phyloP scores from a whole-genome alignment of 2,888 invertebrate species.

The Platerodrilus igneus region DNA sequence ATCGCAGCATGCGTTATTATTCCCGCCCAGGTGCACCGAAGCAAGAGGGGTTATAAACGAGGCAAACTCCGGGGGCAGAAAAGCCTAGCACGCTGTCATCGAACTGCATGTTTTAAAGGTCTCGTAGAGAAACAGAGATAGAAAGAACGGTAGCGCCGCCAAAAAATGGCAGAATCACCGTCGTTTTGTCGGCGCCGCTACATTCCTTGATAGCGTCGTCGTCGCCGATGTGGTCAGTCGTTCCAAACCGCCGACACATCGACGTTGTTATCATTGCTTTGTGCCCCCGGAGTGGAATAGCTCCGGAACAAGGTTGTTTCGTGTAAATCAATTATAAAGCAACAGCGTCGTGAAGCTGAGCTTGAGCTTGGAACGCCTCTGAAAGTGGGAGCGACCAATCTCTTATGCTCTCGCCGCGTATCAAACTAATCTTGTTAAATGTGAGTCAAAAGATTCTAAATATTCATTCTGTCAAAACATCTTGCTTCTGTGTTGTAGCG shows the following conservation, averaged over 20 bases:
- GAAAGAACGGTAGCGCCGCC: slow-evolving; percentile 33
- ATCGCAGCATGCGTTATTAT: slow-evolving; percentile 34
- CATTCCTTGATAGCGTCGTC: slow-evolving; percentile 58
- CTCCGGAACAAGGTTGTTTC: slow-evolving; percentile 43
- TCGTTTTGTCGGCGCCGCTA: slow-evolving; percentile 37
- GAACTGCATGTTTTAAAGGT: too few species aligned
- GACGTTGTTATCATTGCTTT: slow-evolving; percentile 26
- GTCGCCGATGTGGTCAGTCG: slow-evolving; percentile 54
- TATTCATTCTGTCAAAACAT: slow-evolving; percentile 50
- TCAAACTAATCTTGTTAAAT: slow-evolving; percentile 47
- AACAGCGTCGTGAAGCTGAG: slow-evolving; percentile 48
- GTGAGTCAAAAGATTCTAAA: slow-evolving; percentile 47
- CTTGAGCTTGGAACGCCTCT: slow-evolving; percentile 45
- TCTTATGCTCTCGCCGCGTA: slow-evolving; percentile 47
- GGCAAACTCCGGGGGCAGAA: slow-evolving; percentile 35
- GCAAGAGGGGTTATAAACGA: slow-evolving; percentile 41
- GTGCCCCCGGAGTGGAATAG: slow-evolving; percentile 21
- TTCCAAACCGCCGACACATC: slow-evolving; percentile 49
- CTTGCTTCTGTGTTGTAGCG: slow-evolving; percentile 42
- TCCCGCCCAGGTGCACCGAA: slow-evolving; percentile 53
- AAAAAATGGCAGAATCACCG: slow-evolving; percentile 43
- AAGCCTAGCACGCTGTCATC: slow-evolving; percentile 45
- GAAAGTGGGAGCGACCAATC: slow-evolving; percentile 51
- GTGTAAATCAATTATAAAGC: slow-evolving; percentile 58
- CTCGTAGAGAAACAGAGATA: too few species aligned